Percentiles rank a stretch among this genome's conserved stretches.
These are phyloP conservation scores for Plecotus auritus DNA, from an alignment of 2,113 vertebrate species.

Conservation along the genomic window DNA sequence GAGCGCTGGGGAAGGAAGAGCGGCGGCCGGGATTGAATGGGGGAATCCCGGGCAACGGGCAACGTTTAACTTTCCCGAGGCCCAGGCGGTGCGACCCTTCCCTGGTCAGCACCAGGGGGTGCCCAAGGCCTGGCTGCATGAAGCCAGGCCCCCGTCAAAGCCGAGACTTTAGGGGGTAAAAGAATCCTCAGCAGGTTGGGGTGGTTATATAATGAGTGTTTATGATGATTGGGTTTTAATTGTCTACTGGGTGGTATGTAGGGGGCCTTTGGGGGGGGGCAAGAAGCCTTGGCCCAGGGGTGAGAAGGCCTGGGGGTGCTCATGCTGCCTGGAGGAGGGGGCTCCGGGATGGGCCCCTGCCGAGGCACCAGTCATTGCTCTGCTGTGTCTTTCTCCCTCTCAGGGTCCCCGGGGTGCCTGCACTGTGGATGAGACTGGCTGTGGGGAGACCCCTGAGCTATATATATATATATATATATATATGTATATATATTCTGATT, in stretches of 20 bases:
- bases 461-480: not conserved
- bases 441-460: not conserved
- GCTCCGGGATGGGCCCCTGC: not conserved
- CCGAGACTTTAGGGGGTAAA: constrained; percentile 13
- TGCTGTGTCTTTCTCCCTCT: not conserved
- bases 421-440: not conserved
- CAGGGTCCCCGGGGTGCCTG: not conserved
- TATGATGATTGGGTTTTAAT: constrained; percentile 64
- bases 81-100: not conserved
- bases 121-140: not conserved
- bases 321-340: not conserved
- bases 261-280: not conserved
- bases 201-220: constrained; percentile 71
- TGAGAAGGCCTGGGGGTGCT: constrained; percentile 4
- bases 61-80: constrained; percentile 62
- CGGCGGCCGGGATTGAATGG: not conserved
- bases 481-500: not conserved
- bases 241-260: constrained; percentile 22
- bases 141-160: constrained; percentile 11
- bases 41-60: constrained; percentile 52
- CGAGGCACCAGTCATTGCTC: not conserved
- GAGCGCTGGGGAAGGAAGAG: not conserved
- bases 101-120: not conserved
- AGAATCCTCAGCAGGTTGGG: not conserved
- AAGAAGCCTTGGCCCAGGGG: not conserved